Evolutionary conservation across 2,888 invertebrate genomes (phyloP).

Genomic region (Gari tellinella): DNA sequence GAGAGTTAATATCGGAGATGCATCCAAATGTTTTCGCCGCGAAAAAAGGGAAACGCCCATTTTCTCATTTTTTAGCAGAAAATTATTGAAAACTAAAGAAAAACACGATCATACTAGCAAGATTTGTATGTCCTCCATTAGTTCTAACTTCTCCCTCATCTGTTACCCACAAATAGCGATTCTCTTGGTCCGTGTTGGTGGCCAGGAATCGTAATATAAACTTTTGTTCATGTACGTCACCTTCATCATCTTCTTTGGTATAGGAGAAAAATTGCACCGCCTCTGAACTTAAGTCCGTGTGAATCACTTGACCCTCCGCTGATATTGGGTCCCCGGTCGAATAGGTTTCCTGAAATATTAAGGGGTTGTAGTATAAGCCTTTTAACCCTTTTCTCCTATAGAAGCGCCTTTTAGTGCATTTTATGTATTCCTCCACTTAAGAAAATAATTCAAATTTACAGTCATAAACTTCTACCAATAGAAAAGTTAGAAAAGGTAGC

Average conservation of each 20-base stretch:
- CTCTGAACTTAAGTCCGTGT: slow-evolving; percentile 3
- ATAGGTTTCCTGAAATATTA: slow-evolving; percentile 43
- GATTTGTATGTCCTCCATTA: slow-evolving; percentile 50
- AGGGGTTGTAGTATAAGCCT: no score
- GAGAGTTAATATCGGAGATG: no score
- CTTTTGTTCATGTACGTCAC: slow-evolving; percentile 55
- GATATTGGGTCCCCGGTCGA: slow-evolving; percentile 50
- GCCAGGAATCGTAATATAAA: slow-evolving; percentile 56
- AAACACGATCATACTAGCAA: slow-evolving; percentile 57
- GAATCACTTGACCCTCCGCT: slow-evolving; percentile 29
- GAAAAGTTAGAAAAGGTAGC: no score
- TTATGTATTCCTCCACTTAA: no score
- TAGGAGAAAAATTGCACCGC: slow-evolving; percentile 44
- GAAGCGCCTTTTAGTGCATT: no score
- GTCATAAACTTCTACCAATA: no score
- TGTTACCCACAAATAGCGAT: slow-evolving; percentile 57
- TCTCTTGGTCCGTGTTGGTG: slow-evolving; percentile 38
- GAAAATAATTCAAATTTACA: no score
- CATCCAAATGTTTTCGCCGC: no score
- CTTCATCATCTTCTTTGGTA: slow-evolving; percentile 46
- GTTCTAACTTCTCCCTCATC: slow-evolving; percentile 53
- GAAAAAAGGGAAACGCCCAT: no score
- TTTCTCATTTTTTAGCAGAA: no score
- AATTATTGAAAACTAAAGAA: no score
- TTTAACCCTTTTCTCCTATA: no score